These are phyloP conservation scores for Drosophila biarmipes DNA, from an alignment of 1,140 invertebrate genomes.

Conservation along the genomic window DNA sequence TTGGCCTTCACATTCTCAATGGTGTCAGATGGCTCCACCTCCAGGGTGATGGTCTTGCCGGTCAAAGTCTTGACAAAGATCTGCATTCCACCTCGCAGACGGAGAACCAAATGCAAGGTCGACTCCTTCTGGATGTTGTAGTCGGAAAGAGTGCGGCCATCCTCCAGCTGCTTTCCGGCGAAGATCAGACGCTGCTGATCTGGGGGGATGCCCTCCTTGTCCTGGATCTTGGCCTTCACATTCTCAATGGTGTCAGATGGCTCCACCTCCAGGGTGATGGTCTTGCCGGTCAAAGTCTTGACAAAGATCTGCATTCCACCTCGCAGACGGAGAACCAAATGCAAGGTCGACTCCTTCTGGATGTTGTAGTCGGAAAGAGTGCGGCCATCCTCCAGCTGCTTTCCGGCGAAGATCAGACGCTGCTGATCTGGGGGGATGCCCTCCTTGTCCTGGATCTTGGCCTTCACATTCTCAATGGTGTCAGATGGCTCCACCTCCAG, in stretches of 20 bases:
- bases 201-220: slow-evolving; percentile 53
- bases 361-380: slow-evolving; percentile 93
- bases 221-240: slow-evolving; percentile 51
- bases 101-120: slow-evolving; percentile 94
- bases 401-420: slow-evolving; percentile 87
- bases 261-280: slow-evolving; percentile 58
- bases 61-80: no score
- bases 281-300: slow-evolving; percentile 88
- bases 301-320: slow-evolving; percentile 94
- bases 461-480: slow-evolving; percentile 94
- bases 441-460: slow-evolving; percentile 91
- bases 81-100: slow-evolving; percentile 91
- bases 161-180: slow-evolving; percentile 92
- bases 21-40: no score
- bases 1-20: no score
- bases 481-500: slow-evolving; percentile 92
- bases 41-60: no score
- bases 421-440: slow-evolving; percentile 91
- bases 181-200: slow-evolving; percentile 91
- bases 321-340: slow-evolving; percentile 92
- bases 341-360: slow-evolving; percentile 95
- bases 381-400: slow-evolving; percentile 90
- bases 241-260: slow-evolving; percentile 48
- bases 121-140: slow-evolving; percentile 96
- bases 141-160: slow-evolving; percentile 92